Base-by-base conservation (phyloP, 1,140 invertebrate species). In the Caerostris darwini region DNA sequence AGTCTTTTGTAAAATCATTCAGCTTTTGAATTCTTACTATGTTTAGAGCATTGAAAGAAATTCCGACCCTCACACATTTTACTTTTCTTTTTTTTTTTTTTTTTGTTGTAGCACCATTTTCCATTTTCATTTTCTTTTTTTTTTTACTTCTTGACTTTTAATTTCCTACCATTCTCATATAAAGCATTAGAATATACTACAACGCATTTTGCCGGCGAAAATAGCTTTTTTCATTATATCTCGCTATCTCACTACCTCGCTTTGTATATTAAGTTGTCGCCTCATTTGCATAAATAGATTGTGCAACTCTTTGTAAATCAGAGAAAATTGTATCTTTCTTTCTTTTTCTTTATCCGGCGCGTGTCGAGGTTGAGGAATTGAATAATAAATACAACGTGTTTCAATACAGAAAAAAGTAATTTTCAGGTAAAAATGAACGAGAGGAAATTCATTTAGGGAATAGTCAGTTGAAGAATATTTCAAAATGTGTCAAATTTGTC, bases 1-100 rank as follows among this genome's bases (percentile, higher is more conserved):
- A 34, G 54, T 58, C 64, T 77, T 92, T 92, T 92, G 77, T 92
- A 83, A 92, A 92, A 92, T 77, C 90, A 92, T 92, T 92, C 71
- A 7, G 89, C 69, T 90, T 87, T 81, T 92, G 90, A 92, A 83
- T 83, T 17, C 58, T 14, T 19, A 54, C 57, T 67, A 17, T 77
- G 69, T 77, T 77, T 50, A 77, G 71, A 50, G 10, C 71, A 12
- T 53, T 14, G 71, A 77, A 77, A 77, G 71, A 77, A 77, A 50
- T 34, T 77, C 71, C 71, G 8, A 77, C 71, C 71, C 71, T 50
- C 10, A 50, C 8, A 50, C 34, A 34, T 53, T 77, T 50, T n/a
- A n/a, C n/a, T n/a, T 71, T 71, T 10, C 3, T 71, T 71, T 19
- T 50, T 50, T 50, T 19, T 71, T 71, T 77, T 34, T 77, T 77